These are phyloP conservation scores for Vanessa tameamea DNA, from an alignment of 1,140 invertebrate genomes.

Conservation along the genomic window DNA sequence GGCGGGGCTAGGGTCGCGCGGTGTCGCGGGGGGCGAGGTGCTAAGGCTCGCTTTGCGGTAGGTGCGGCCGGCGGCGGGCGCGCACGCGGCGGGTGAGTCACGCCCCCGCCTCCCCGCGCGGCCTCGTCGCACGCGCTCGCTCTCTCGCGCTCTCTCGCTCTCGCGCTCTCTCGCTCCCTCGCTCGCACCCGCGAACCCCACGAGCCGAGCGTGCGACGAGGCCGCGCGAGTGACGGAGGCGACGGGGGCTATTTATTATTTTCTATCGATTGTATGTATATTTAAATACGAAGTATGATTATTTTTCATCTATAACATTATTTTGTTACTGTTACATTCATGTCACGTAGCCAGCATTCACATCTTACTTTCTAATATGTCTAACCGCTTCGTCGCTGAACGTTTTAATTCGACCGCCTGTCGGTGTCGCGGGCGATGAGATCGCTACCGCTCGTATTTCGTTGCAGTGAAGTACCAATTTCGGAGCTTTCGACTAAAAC, in stretches of 20 bases:
- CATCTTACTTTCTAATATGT: slow-evolving; percentile 6
- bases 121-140: not conserved
- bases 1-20: slow-evolving; percentile 32
- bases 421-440: not conserved
- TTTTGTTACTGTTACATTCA: not conserved
- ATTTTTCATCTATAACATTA: slow-evolving; percentile 14
- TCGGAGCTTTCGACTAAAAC: not conserved
- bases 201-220: not conserved
- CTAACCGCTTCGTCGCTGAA: slow-evolving; percentile 8
- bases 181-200: not conserved
- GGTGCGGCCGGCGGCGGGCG: slow-evolving; percentile 34
- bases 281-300: slow-evolving; percentile 1
- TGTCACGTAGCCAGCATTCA: slow-evolving; percentile 9
- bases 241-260: slow-evolving; percentile 21
- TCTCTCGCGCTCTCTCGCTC: not conserved
- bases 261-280: slow-evolving; percentile 26
- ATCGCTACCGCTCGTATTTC: not conserved
- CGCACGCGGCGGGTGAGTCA: slow-evolving; percentile 31
- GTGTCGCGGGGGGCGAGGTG: slow-evolving; percentile 22
- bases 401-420: not conserved
- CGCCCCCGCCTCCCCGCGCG: slow-evolving; percentile 3
- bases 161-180: not conserved
- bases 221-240: slow-evolving; percentile 3
- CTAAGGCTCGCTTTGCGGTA: slow-evolving; percentile 37
- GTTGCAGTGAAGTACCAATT: not conserved